Evolutionary conservation across 2,888 invertebrate species (phyloP), one percentile per base, ranked within the genome.

Genomic region (Mactromeris polynyma): DNA sequence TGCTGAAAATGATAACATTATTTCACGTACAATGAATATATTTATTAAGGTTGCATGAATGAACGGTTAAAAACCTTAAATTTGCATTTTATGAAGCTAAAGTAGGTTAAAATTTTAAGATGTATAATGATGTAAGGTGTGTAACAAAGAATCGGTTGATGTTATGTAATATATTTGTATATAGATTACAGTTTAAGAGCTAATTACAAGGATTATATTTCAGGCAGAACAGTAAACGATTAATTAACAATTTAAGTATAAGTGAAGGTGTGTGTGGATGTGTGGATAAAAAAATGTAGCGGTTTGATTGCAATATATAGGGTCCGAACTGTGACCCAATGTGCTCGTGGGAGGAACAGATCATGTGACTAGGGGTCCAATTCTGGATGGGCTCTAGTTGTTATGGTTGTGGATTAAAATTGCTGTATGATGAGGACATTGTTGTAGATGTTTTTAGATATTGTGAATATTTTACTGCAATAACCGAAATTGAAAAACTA

Each of bases 41-140:
- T 36, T 73, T 73, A 73, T 73, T 14, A 73, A 36, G 17, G 0
- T 2, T 19, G 73, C 73, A 73, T 73, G 73, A 17, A 33, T 36
- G 36, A 73, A 36, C 4, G 73, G 36, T 36, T 33, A 36, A 33
- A 73, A 33, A 36, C 33, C 17, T 4, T 36, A 33, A 73, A 73
- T 73, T 73, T 33, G 36, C 73, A 73, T 73, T 73, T 73, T 36
- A 33, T 17, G 17, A 36, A 33, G 26, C 19, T 17, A 17, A 73
- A 73, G 36, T 73, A 73, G 73, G 73, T 73, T 33, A 73, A 73
- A 6, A 4, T 73, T 73, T 73, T 73, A 33, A 31, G n/a, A 69
- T 14, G 17, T 21, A 33, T 6, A 26, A 7, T 33, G 31, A 31
- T 69, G 31, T 33, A 36, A 33, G 36, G 14, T 33, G 36, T 73